phyloP scores from a whole-genome alignment of 92 coral and sea anemone species.

The Metridium senile region DNA sequence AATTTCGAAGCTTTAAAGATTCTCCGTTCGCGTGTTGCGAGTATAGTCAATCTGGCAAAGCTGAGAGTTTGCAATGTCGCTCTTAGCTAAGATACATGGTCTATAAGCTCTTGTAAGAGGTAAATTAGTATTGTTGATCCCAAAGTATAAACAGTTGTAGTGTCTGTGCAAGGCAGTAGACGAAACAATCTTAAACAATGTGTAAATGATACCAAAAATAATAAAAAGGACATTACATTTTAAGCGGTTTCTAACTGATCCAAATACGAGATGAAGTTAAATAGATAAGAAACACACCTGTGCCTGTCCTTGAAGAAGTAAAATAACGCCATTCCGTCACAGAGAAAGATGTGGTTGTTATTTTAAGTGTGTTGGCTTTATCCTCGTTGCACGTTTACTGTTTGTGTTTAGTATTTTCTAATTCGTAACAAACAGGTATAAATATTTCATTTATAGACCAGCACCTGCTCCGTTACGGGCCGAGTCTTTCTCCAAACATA shows the following conservation, averaged over 20 bases:
- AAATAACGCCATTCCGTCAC: too few species aligned
- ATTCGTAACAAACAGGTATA: slow-evolving; percentile 14
- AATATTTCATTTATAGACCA: slow-evolving; percentile 16
- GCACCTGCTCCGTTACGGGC: slow-evolving; percentile 21
- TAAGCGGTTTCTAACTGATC: too few species aligned
- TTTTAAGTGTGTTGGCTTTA: neutral
- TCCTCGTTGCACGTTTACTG: slow-evolving; percentile 10
- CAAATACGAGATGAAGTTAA: too few species aligned
- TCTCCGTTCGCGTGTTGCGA: too few species aligned
- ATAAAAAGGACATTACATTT: neutral
- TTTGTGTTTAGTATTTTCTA: neutral
- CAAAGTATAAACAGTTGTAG: too few species aligned
- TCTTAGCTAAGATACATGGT: too few species aligned
- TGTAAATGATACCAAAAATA: neutral
- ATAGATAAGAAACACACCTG: neutral
- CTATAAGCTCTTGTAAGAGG: too few species aligned
- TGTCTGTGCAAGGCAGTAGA: neutral
- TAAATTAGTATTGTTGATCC: too few species aligned
- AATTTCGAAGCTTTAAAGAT: too few species aligned
- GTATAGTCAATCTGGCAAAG: too few species aligned
- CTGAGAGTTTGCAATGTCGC: too few species aligned
- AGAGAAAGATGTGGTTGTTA: neutral
- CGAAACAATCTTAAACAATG: neutral
- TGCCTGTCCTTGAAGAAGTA: too few species aligned
- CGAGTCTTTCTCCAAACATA: neutral